Base-by-base conservation (phyloP, 2,888 invertebrate species). In the Graphium colonna region DNA sequence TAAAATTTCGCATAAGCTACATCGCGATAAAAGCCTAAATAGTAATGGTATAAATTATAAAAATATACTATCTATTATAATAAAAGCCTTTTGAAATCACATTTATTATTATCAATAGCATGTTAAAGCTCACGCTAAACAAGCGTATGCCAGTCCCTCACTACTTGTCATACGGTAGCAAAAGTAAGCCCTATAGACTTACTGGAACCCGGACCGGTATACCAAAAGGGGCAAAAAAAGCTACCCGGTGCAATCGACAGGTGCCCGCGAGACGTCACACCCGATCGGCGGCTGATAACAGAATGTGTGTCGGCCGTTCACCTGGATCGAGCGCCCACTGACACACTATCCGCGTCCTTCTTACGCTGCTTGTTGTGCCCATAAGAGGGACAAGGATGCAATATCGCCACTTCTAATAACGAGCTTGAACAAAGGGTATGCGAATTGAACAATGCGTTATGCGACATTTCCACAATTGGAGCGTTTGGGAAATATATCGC, bases 301-400 rank as follows among this genome's bases (percentile, higher is more conserved):
- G 73, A 85, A 88, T 86, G 82, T 88, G 73, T 83, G 86, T 73
- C 84, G 87, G 84, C 73, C 88, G 75, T 87, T 87, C 82, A 88
- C 86, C 88, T 77, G 36, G 12, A 36, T 36, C 36, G n/a, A 9
- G 82, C 79, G 69, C 81, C 82, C 79, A 82, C 79, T 82, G 78
- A 83, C 82, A 82, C 74, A 79, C 70, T 73, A 65, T 58, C 82
- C 79, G 75, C 71, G 59, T 83, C 79, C 75, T 71, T 68, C 61
- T 83, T 77, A 60, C 71, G 64, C 75, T 57, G 57, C 55, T 63
- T 60, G 54, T 50, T 12, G 51, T 18, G 48, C 45, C 40, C 46
- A 40, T 40, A 50, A 56, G 59, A 53, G 50, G 58, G 59, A 69
- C 63, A 53, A 68, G 67, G 68, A 74, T 65, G 63, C 69, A 68